These are phyloP conservation scores for Antechinus flavipes DNA, from an alignment of 2,113 vertebrate genomes.

Conservation along the genomic window DNA sequence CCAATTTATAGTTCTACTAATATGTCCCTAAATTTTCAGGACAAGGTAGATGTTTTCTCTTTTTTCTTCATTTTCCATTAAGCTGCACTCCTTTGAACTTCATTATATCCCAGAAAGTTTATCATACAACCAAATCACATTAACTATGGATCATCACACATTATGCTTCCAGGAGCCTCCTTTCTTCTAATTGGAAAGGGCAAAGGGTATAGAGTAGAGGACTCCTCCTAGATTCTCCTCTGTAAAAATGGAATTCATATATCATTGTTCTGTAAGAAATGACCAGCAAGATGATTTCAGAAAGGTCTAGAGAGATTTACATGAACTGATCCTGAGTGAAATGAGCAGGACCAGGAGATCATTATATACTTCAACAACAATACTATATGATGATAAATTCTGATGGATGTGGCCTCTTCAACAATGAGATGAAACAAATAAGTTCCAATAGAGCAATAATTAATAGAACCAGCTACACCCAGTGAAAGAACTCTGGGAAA, in stretches of 20 bases:
- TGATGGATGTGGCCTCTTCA: no score
- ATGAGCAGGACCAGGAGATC: no score
- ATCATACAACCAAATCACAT: background rate
- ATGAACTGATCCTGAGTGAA: no score
- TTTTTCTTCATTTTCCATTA: background rate
- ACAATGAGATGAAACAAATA: no score
- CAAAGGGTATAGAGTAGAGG: background rate
- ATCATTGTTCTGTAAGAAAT: background rate
- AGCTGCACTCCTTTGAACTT: background rate
- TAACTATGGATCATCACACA: no score
- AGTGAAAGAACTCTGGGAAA: no score
- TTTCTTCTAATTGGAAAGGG: background rate
- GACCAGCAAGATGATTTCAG: no score
- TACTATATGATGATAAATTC: no score
- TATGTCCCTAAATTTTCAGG: background rate
- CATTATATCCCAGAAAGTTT: background rate
- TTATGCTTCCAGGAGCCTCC: background rate
- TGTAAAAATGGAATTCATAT: background rate
- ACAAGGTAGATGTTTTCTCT: background rate
- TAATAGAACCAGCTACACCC: no score
- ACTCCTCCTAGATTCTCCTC: background rate
- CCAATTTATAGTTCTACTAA: background rate
- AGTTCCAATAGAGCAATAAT: no score
- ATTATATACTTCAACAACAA: no score
- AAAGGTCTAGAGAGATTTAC: no score